phyloP scores from a whole-genome alignment of 2,888 invertebrate genomes.

The Hoplodrina ambigua region DNA sequence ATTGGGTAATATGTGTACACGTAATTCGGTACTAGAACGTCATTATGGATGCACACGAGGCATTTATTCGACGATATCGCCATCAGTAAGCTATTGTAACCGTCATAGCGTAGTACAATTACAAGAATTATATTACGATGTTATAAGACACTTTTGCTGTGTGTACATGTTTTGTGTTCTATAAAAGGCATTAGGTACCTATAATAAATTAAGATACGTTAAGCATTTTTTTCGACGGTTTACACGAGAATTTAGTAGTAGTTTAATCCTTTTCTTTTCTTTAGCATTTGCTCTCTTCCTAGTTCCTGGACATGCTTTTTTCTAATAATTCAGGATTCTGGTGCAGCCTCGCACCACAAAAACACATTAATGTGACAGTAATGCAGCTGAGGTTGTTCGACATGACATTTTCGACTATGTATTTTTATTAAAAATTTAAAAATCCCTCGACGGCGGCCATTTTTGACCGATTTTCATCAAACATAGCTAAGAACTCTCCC shows the following conservation, averaged over 20 bases:
- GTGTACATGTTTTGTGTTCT: neutral
- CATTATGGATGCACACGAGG: conserved; percentile 55
- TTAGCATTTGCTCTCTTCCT: neutral
- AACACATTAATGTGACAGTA: too few species aligned
- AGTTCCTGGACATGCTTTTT: neutral
- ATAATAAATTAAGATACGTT: too few species aligned
- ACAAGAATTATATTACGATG: conserved; percentile 37
- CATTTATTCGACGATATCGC: conserved; percentile 48
- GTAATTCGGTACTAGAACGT: conserved; percentile 47
- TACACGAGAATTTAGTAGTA: neutral
- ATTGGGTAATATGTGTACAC: conserved; percentile 50
- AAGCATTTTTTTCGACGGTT: neutral
- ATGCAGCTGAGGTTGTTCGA: too few species aligned
- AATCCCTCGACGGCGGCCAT: too few species aligned
- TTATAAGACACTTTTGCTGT: conserved; percentile 28
- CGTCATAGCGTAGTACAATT: conserved; percentile 32
- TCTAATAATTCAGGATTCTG: too few species aligned
- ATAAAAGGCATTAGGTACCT: neutral
- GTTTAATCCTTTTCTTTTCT: neutral
- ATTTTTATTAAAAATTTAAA: too few species aligned
- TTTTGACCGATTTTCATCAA: too few species aligned
- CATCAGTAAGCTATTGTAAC: conserved; percentile 37
- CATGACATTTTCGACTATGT: too few species aligned
- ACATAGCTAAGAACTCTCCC: too few species aligned
- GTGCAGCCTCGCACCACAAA: too few species aligned